Conservation (phyloP, 2,113 vertebrate species). For the Panurus biarmicus region DNA sequence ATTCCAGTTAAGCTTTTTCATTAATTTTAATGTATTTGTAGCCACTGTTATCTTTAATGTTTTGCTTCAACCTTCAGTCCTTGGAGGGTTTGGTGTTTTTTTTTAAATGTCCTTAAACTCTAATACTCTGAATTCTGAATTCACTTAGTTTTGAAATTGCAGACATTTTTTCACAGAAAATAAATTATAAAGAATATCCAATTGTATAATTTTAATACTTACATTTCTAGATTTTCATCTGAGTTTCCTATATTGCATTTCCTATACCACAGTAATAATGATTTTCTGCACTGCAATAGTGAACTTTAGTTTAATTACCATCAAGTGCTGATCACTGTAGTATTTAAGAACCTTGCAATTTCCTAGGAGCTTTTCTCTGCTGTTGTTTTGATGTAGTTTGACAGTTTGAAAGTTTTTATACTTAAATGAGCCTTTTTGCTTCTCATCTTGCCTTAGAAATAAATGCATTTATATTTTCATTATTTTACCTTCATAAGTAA, state of each 20-base stretch:
- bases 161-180: not conserved
- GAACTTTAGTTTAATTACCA: constrained; percentile 47
- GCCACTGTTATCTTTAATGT: not conserved
- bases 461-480: not conserved
- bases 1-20: not conserved
- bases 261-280: not conserved
- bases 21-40: not conserved
- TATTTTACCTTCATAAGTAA: not conserved
- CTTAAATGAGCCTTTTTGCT: not conserved
- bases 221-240: not conserved
- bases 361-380: not conserved
- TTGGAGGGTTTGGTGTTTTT: not conserved
- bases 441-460: constrained; percentile 18
- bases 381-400: constrained; percentile 7
- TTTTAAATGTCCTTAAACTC: not conserved
- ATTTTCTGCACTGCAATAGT: not conserved
- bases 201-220: not conserved
- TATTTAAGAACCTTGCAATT: constrained; percentile 25
- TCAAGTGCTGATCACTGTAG: not conserved
- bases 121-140: not conserved
- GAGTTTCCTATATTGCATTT: not conserved
- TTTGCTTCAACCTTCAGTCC: not conserved
- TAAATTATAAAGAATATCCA: not conserved
- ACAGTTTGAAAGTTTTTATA: constrained; percentile 5
- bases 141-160: not conserved